Base-by-base conservation (phyloP, 2,888 invertebrate species). In the Nephrocerus scutellatus region DNA sequence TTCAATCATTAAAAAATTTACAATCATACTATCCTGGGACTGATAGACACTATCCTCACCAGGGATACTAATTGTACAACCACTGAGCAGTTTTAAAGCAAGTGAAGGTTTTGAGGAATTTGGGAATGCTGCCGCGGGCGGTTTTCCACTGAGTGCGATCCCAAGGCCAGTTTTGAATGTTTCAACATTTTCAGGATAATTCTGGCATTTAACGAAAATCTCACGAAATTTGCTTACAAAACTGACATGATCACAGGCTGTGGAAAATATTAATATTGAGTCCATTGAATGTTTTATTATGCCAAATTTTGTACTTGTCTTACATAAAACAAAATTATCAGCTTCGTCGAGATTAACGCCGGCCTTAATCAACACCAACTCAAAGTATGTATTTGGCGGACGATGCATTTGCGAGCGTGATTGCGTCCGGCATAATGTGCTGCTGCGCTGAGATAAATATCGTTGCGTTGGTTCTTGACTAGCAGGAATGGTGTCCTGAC, bases 1-100 rank as follows among this genome's bases (percentile, higher is more conserved):
- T 37, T 75, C 72, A 2, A 82, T 69, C 64, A 73, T 75, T 4
- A 84, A 61, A 30, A 84, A 68, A 52, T 82, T 73, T 57, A 79
- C 76, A 26, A 77, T 70, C 43, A 81, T 68, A 58, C 77, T 77
- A 43, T 79, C 76, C 53, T 71, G 74, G 0, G 66, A 64, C 36
- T 61, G 60, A 43, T 64, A 61, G 2, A 52, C 50, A 29, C 37
- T 71, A 41, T 44, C 64, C 43, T 53, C 56, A 1, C 59, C 60
- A 0, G 60, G 56, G 10, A 59, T 53, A 24, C 55, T 61, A 4
- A 68, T 66, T 2, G 57, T 60, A 36, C 63, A 67, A 2, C 64
- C 64, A 30, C 55, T 60, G 2, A 68, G 52, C 2, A 68, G 41
- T 36, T 68, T 68, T 15, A 57, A 47, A 6, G 51, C 52, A 14